Base-by-base conservation (phyloP, 2,888 invertebrate species). In the Limnephilus auricula region DNA sequence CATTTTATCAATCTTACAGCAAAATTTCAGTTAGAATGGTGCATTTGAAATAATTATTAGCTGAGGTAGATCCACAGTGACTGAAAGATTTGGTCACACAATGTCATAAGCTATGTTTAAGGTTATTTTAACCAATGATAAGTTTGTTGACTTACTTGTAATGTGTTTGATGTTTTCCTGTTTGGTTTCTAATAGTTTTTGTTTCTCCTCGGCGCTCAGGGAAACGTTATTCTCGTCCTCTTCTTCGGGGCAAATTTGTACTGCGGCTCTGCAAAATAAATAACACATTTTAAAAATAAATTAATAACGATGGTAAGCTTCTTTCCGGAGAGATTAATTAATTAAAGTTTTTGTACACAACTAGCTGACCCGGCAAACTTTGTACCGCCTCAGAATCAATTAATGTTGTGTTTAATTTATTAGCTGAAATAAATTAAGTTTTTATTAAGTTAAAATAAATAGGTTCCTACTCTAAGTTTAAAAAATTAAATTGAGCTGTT, bases 181-280 rank as follows among this genome's bases (percentile, higher is more conserved):
- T 94, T 98, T 97, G 86, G 97, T 97, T 94, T 98, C 98, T 89
- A 98, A 96, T 91, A 97, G 96, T 91, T 97, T 96, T 94, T 98
- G 97, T 93, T 97, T 96, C 94, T 98, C 98, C 94, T 98, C 98
- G 0, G 97, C 97, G 32, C 97, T 97, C 87, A 97, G 95, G 37
- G 96, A 96, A 90, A 97, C 96, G 92, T 97, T 97, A 45, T 97
- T 97, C 93, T 98, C 98, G 92, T 97, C 97, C 90, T 98, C 97
- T 94, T 98, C 98, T 50, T 96, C 96, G 0, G 99, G 98, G 94
- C 99, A 99, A 93, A 97, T 96, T 93, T 98, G 97, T 30, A 99
- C 98, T 31, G 99, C 98, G 88, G 97, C 96, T 93, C 97, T 97
- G 94, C 18, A 91, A 92, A 86, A 45, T 40, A 13, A 45, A 45